Conservation (phyloP, 2,113 vertebrate genomes). For the Uria lomvia region DNA sequence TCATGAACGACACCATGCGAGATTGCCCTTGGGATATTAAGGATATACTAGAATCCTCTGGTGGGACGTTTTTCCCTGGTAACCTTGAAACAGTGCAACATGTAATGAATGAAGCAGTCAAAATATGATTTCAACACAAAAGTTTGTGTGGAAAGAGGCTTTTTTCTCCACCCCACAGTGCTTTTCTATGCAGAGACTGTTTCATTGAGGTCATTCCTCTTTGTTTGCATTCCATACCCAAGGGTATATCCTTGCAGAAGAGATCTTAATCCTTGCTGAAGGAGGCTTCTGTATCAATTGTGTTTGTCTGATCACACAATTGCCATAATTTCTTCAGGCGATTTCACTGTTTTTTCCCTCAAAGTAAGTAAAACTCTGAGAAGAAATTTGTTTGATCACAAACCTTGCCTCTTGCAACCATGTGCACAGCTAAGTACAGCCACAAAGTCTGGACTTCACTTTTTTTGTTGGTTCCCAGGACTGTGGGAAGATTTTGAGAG, state of each 20-base stretch:
- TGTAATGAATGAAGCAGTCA: neutral
- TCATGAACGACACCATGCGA: neutral
- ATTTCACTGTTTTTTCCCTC: neutral
- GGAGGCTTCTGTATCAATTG: neutral
- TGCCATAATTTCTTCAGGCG: neutral
- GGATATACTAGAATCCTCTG: neutral
- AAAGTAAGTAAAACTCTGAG: neutral
- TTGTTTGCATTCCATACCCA: neutral
- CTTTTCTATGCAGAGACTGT: neutral
- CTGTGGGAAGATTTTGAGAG: neutral
- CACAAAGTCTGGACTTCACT: neutral
- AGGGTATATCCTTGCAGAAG: neutral
- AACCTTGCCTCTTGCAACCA: neutral
- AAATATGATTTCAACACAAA: neutral
- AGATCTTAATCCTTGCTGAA: neutral
- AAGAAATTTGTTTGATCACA: neutral
- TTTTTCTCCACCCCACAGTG: neutral
- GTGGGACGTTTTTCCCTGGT: neutral
- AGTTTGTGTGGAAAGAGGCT: neutral
- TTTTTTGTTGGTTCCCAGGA: neutral
- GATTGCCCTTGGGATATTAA: neutral
- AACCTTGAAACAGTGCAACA: neutral
- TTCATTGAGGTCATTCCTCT: neutral
- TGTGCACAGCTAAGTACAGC: neutral
- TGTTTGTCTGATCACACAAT: neutral